Evolutionary conservation across 2,888 invertebrate species (phyloP).

Genomic region (Leptarthrus brevirostris): DNA sequence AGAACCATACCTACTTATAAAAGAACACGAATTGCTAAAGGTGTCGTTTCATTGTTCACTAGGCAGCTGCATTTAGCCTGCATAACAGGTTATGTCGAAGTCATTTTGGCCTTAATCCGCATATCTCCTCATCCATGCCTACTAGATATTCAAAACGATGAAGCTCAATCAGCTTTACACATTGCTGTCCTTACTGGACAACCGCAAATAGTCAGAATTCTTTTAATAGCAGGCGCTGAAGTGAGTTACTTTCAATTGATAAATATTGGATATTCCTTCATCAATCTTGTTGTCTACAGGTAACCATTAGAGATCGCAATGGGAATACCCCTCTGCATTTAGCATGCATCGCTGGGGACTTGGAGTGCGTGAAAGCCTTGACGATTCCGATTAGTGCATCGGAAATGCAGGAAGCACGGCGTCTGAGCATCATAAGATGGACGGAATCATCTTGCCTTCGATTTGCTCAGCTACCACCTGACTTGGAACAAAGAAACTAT

Average conservation of each 20-base stretch:
- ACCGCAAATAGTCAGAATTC: slow-evolving; percentile 77
- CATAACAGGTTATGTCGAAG: slow-evolving; percentile 78
- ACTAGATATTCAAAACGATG: slow-evolving; percentile 84
- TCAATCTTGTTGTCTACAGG: slow-evolving; percentile 63
- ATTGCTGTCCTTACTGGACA: slow-evolving; percentile 84
- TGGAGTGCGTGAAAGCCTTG: slow-evolving; percentile 78
- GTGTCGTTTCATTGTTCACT: slow-evolving; percentile 56
- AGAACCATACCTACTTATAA: no score
- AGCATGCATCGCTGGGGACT: slow-evolving; percentile 78
- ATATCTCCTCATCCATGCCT: slow-evolving; percentile 81
- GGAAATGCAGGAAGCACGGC: slow-evolving; percentile 67
- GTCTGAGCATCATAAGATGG: slow-evolving; percentile 66
- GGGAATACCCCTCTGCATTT: slow-evolving; percentile 91
- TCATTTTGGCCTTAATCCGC: slow-evolving; percentile 79
- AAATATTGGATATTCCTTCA: no score
- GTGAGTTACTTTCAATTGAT: neutral
- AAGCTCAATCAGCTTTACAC: slow-evolving; percentile 85
- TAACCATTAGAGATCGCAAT: slow-evolving; percentile 75
- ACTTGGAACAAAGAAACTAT: slow-evolving; percentile 85
- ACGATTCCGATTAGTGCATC: slow-evolving; percentile 73
- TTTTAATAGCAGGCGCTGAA: slow-evolving; percentile 83
- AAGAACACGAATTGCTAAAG: no score
- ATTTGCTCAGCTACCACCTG: slow-evolving; percentile 68
- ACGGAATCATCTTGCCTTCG: slow-evolving; percentile 59
- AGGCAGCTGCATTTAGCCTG: slow-evolving; percentile 90